These are phyloP conservation scores for Epizoanthus rinbou DNA, from an alignment of 92 coral and sea anemone species.

Conservation along the genomic window DNA sequence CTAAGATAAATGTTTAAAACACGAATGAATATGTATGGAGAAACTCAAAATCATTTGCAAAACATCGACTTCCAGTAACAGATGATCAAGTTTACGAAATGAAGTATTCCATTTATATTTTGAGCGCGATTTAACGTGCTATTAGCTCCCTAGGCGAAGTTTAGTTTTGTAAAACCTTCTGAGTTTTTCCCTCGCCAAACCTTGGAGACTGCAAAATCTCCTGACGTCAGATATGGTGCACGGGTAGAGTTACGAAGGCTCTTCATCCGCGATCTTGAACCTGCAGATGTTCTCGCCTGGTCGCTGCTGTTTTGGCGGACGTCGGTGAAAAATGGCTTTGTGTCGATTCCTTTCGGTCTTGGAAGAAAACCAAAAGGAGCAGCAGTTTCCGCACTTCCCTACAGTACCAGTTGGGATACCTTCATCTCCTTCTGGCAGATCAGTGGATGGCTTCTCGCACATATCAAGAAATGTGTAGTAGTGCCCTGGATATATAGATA, in stretches of 20 bases:
- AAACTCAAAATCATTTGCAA: too few relatives aligned
- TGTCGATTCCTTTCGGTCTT: conserved; percentile 15
- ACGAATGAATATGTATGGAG: too few relatives aligned
- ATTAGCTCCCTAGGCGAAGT: too few relatives aligned
- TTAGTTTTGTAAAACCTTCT: too few relatives aligned
- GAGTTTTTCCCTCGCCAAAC: too few relatives aligned
- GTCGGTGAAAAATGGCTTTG: conserved; percentile 22
- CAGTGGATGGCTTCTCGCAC: conserved; percentile 26
- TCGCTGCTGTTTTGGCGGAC: conserved; percentile 11
- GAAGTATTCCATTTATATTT: too few relatives aligned
- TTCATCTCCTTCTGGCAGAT: conserved; percentile 39
- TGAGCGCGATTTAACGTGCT: too few relatives aligned
- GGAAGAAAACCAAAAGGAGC: conserved; percentile 12
- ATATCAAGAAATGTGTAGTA: conserved; percentile 55
- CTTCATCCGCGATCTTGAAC: conserved; percentile 33
- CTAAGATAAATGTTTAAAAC: too few relatives aligned
- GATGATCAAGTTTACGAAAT: too few relatives aligned
- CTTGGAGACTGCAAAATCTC: too few relatives aligned
- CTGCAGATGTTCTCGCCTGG: conserved; percentile 19
- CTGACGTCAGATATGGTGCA: too few relatives aligned
- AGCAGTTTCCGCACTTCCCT: background rate
- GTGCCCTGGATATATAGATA: conserved; percentile 45
- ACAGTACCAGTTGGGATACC: conserved; percentile 23
- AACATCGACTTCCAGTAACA: background rate
- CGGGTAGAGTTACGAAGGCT: background rate